These are phyloP conservation scores for Nyctalus aviator DNA, from an alignment of 2,797 vertebrate genomes.

Conservation along the genomic window DNA sequence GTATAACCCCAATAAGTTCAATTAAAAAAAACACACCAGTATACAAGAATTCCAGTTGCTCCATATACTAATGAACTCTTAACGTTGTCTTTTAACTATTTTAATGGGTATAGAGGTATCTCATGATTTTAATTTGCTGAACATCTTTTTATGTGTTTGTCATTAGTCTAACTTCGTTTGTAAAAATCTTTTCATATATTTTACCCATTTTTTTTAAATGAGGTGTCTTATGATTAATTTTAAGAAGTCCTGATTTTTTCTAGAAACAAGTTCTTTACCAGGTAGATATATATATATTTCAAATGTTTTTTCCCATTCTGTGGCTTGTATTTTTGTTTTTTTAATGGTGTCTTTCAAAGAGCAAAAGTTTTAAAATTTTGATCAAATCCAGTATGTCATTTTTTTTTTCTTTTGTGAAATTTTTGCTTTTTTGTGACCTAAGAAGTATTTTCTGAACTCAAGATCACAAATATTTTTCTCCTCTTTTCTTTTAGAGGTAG, in stretches of 20 bases:
- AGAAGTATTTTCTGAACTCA: background rate
- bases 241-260: background rate
- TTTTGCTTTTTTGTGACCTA: constrained; percentile 4
- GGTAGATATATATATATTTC: background rate
- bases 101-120: background rate
- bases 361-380: background rate
- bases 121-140: background rate
- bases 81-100: background rate
- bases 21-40: background rate
- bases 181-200: constrained; percentile 30
- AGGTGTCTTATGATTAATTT: background rate
- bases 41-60: background rate
- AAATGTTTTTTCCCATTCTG: background rate
- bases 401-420: constrained; percentile 48
- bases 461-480: constrained; percentile 8
- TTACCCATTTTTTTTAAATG: constrained; percentile 26
- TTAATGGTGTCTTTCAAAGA: constrained; percentile 6
- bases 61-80: background rate
- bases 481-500: background rate
- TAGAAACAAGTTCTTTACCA: constrained; percentile 22
- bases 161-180: background rate
- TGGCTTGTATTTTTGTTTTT: background rate
- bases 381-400: background rate
- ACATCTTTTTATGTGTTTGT: background rate
- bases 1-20: background rate